These are phyloP conservation scores for Camelus bactrianus DNA, from an alignment of 2,113 vertebrate genomes.

Conservation along the genomic window DNA sequence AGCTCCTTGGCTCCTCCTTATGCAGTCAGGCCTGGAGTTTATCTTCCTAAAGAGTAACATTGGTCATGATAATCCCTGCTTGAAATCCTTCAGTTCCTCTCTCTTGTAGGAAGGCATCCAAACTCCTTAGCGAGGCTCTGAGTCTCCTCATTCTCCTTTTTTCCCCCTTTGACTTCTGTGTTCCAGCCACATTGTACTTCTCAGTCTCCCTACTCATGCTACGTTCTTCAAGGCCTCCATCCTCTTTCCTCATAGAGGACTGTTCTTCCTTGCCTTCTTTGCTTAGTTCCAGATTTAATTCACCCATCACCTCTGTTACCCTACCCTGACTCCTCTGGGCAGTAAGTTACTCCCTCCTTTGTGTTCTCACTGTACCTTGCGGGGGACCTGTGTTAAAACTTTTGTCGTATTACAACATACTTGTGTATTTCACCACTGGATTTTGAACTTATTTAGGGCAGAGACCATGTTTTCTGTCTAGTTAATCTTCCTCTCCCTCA, in stretches of 20 bases:
- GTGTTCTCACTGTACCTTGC: not conserved
- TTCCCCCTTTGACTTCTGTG: not conserved
- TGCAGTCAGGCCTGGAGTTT: not conserved
- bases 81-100: not conserved
- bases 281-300: not conserved
- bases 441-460: slow-evolving; percentile 16
- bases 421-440: not conserved
- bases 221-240: not conserved
- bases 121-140: not conserved
- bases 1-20: not conserved
- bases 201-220: not conserved
- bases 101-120: not conserved
- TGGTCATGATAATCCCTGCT: not conserved
- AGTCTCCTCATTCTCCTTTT: not conserved
- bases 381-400: not conserved
- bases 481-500: not conserved
- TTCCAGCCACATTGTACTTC: not conserved
- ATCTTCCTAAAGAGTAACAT: not conserved
- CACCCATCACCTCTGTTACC: not conserved
- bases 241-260: not conserved
- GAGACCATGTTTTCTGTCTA: not conserved
- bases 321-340: not conserved
- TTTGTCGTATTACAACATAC: not conserved
- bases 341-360: not conserved
- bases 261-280: not conserved